Percentiles rank a stretch among this genome's conserved stretches.
Evolutionary conservation across 2,797 vertebrate species (phyloP).

Genomic region (Tiaroga cobitis): DNA sequence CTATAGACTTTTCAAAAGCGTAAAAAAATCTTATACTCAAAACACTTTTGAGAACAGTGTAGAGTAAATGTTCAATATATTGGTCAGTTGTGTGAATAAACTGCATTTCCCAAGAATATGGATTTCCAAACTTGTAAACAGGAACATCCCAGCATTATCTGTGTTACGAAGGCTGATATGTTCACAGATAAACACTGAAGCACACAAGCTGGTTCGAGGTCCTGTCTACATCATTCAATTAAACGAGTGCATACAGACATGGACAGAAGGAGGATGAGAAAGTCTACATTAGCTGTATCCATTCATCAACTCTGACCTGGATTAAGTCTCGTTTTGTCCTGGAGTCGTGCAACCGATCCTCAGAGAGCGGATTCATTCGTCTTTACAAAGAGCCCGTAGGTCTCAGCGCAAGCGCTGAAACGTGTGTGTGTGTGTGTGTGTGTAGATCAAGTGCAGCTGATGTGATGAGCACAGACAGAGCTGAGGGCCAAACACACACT

Average conservation of each 20-base stretch:
- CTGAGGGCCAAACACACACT: background rate
- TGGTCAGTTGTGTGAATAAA: background rate
- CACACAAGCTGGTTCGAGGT: background rate
- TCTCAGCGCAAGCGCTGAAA: background rate
- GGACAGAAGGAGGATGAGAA: background rate
- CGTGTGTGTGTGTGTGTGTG: too few relatives aligned
- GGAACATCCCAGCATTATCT: background rate
- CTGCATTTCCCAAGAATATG: background rate
- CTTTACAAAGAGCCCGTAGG: background rate
- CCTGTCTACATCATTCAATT: background rate
- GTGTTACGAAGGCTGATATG: background rate
- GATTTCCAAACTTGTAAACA: background rate
- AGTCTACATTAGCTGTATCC: background rate
- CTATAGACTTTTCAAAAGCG: too few relatives aligned
- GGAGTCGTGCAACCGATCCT: constrained; percentile 1
- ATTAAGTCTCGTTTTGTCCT: background rate
- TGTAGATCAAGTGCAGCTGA: constrained; percentile 5
- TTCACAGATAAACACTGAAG: background rate
- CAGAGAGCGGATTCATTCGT: background rate
- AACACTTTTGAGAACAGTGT: background rate
- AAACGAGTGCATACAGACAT: background rate
- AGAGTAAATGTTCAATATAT: background rate
- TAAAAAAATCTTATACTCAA: background rate
- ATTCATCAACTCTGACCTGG: constrained; percentile 7
- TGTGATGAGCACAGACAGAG: constrained; percentile 8